Base-by-base conservation (phyloP, 1,140 invertebrate species). In the Yoshiicerus persimilis region DNA sequence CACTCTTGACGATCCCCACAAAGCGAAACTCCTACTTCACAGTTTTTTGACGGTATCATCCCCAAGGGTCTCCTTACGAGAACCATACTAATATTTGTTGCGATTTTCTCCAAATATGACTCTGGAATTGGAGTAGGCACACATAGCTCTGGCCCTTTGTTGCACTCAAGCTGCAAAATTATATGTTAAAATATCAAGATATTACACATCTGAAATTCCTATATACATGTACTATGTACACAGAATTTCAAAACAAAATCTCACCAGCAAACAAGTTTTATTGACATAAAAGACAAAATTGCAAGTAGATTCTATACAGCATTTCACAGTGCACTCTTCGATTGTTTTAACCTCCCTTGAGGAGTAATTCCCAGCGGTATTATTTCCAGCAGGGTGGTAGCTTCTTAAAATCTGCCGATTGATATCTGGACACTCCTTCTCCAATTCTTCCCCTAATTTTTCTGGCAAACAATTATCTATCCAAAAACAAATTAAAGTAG, bases 231-330 rank as follows among this genome's bases (percentile, higher is more conserved):
- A 62, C 25, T 77, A 62, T 27, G 47, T 62, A 86, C 25, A 4
- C 30, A 36, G 2, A 25, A 25, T 3, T 23, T 0, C 10, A 62
- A 62, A 16, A 20, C n/a, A 56, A 62, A 47, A 39, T 23, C 85
- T 88, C 62, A 88, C 80, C 83, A 88, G n/a, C 91, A 94, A 97
- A 92, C 96, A 97, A 83, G 94, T 95, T 25, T 92, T 92, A 90
- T 96, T 95, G 87, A 95, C 94, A 91, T 96, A 95, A 91, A 97
- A 95, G 5, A 95, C 96, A 88, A 97, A 95, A 92, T 97, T 96
- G 92, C 97, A 97, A 2, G 92, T 90, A 0, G 93, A 92, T 56
- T 94, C 93, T 0, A 92, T 92, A 92, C 97, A 97, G 91, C 97
- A 97, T 41, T 94, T 93, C 89, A 94, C 93, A 4, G 96, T 94